Base-by-base conservation (phyloP, 1,140 invertebrate genomes). In the Megathymus violae region DNA sequence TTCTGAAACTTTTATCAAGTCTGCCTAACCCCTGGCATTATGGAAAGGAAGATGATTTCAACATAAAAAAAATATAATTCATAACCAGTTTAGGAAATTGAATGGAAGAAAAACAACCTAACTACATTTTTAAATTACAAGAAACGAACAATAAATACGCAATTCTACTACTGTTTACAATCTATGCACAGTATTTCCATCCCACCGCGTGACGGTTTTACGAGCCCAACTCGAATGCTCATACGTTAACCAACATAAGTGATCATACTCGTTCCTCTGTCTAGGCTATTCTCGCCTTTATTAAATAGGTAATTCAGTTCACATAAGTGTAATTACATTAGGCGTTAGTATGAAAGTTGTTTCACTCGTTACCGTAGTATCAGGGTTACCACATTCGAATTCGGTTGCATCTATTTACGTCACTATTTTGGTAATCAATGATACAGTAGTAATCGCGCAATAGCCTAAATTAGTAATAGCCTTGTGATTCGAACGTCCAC, bases 191-290 rank as follows among this genome's bases (percentile, higher is more conserved):
- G n/a, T n/a, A n/a, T n/a, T 6, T n/a, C 10, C 10, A 34, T 14
- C 40, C 22, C 22, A 40, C 43, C 19, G 40, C 52, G 16, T 59
- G 65, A 56, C 61, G 40, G 48, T 60, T 68, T 40, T 69, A 69
- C 58, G 67, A 69, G 43, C 50, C 31, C 25, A 68, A 47, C 62
- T 64, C 59, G 50, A 15, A 64, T 51, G 36, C n/a, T n/a, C 48
- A 52, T 38, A 14, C 48, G 11, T 52, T 40, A 6, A 40, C 38
- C 47, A 50, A 50, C 36, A 52, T 46, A 52, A 50, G 17, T 52
- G 48, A 1, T 52, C 31, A 52, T 52, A 52, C 19, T 36, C 25
- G 10, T 17, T 52, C 31, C 1, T 16, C 1, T 4, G 3, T 15
- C 17, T 41, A 64, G 13, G 50, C 54, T n/a, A 64, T 50, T 61